Evolutionary conservation across 2,888 invertebrate genomes (phyloP).

Genomic region (Acanthacorydalis orientalis): DNA sequence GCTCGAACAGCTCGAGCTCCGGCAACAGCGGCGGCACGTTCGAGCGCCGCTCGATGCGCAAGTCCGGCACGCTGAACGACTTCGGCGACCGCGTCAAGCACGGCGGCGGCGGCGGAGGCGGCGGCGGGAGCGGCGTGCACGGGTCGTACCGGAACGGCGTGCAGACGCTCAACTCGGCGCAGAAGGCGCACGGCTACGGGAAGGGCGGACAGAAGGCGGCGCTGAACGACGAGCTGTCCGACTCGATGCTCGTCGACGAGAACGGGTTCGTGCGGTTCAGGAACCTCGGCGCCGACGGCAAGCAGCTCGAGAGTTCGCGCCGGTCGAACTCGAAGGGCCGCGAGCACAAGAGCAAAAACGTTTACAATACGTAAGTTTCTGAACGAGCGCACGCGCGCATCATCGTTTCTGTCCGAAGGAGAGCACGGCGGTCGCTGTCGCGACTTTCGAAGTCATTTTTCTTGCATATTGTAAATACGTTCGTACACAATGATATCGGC

Average conservation of each 20-base stretch:
- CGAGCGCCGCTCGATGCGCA: constrained; percentile 21
- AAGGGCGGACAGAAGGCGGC: constrained; percentile 17
- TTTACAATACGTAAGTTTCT: constrained; percentile 4
- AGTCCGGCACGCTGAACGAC: constrained; percentile 40
- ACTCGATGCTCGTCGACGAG: constrained; percentile 76
- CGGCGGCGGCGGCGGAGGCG: constrained; percentile 23
- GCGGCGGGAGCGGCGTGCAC: constrained; percentile 26
- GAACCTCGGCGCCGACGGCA: constrained; percentile 30
- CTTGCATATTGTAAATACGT: neutral
- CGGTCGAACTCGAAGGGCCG: constrained; percentile 4
- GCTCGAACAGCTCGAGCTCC: constrained; percentile 20
- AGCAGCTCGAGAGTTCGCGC: constrained; percentile 4
- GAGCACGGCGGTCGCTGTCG: no score
- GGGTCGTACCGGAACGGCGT: constrained; percentile 31
- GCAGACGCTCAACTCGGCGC: constrained; percentile 33
- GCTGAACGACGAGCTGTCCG: constrained; percentile 27
- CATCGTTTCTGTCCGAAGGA: no score
- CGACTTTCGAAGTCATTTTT: neutral
- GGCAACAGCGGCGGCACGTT: constrained; percentile 22
- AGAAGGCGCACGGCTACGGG: constrained; percentile 14
- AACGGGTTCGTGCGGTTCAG: constrained; percentile 78
- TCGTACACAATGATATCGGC: no score
- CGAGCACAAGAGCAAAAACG: constrained; percentile 6
- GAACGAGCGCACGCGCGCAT: no score
- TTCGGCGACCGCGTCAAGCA: constrained; percentile 31